Evolutionary conservation across 30 jellyfish, hydroid and myxozoan species (phyloP).

Genomic region (Cassiopea andromeda): DNA sequence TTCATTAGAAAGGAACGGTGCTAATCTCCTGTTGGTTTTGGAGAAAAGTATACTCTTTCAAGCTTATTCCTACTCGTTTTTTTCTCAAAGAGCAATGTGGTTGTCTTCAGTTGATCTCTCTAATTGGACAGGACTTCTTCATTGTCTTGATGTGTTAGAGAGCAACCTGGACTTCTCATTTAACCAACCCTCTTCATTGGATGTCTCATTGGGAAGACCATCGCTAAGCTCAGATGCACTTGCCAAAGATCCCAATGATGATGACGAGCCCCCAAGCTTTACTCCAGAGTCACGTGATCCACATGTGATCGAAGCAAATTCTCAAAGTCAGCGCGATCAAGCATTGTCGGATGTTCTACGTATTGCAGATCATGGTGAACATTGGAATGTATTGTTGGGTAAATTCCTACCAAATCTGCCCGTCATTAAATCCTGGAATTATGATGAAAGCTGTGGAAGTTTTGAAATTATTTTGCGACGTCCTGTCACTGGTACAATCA

Average conservation of each 20-base stretch:
- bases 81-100: conserved; percentile 87
- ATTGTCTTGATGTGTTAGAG: conserved; percentile 78
- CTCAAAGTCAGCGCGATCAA: conserved; percentile 57
- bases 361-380: conserved; percentile 54
- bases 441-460: conserved; percentile 29
- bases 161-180: conserved; percentile 60
- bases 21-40: conserved; percentile 64
- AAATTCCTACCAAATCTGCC: conserved; percentile 78
- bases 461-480: conserved; percentile 67
- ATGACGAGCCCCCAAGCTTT: conserved; percentile 70
- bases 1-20: conserved; percentile 75
- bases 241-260: conserved; percentile 63
- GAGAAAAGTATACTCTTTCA: conserved; percentile 77
- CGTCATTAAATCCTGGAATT: conserved; percentile 69
- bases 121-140: conserved; percentile 85
- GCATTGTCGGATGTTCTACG: conserved; percentile 65
- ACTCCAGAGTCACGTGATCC: conserved; percentile 76
- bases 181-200: conserved; percentile 68
- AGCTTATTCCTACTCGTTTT: conserved; percentile 75
- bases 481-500: conserved; percentile 71
- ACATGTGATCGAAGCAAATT: conserved; percentile 59
- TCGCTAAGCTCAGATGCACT: conserved; percentile 69
- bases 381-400: conserved; percentile 71
- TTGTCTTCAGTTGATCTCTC: conserved; percentile 67
- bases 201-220: conserved; percentile 54